Conservation (phyloP, 1,140 invertebrate genomes). For the Bombus vancouverensis region DNA sequence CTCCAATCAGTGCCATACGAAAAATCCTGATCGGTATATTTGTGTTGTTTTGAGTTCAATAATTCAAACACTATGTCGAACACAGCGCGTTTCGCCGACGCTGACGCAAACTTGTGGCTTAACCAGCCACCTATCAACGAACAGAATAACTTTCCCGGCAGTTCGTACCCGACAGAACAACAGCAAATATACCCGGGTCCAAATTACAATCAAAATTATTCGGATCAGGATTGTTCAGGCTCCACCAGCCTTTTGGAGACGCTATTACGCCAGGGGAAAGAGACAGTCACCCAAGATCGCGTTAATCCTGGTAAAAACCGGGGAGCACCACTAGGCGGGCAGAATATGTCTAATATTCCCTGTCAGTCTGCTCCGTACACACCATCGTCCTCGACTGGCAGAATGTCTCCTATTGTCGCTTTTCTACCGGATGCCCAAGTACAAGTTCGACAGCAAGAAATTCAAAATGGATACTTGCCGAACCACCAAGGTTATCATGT, state of each 20-base stretch:
- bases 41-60: too few relatives aligned
- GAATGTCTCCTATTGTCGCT: conserved; percentile 55
- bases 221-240: fast-evolving
- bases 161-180: neutral
- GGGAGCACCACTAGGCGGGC: neutral
- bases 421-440: conserved; percentile 32
- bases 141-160: neutral
- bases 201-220: neutral
- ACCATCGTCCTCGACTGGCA: conserved; percentile 59
- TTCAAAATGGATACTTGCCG: conserved; percentile 11
- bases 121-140: neutral
- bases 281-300: conserved; percentile 55
- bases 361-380: conserved; percentile 67
- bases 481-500: conserved; percentile 28
- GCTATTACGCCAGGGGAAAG: conserved; percentile 67
- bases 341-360: conserved; percentile 4
- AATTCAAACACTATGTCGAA: too few relatives aligned
- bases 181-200: neutral
- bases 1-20: fast-evolving
- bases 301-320: neutral
- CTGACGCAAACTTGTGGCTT: too few relatives aligned
- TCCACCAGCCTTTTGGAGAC: conserved; percentile 68
- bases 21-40: fast-evolving
- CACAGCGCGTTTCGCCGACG: too few relatives aligned
- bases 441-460: neutral